These are phyloP conservation scores for Thecocarcelia acutangulata DNA, from an alignment of 2,888 invertebrate genomes.

Conservation along the genomic window DNA sequence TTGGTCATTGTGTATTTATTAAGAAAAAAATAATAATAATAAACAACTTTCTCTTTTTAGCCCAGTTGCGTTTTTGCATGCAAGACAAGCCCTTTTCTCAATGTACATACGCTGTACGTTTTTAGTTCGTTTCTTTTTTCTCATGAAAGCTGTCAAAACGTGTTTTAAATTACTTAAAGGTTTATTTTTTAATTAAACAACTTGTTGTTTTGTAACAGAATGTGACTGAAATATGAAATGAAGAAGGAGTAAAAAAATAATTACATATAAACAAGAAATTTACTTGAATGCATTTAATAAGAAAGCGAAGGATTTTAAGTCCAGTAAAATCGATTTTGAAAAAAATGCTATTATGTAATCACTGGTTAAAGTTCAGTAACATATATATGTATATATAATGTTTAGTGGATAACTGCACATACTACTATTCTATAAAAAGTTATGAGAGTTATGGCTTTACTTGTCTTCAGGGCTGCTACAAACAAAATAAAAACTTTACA, in stretches of 20 bases:
- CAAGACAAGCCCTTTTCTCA: slow-evolving; percentile 63
- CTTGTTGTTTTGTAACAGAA: slow-evolving; percentile 14
- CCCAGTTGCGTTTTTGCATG: slow-evolving; percentile 36
- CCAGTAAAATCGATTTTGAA: background rate
- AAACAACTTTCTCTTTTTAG: slow-evolving; percentile 64
- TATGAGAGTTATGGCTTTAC: too few species aligned
- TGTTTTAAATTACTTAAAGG: slow-evolving; percentile 18
- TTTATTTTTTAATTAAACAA: slow-evolving; percentile 22
- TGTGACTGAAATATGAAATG: slow-evolving; percentile 6
- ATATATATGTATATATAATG: background rate
- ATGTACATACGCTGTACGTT: background rate
- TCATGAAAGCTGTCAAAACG: slow-evolving; percentile 14
- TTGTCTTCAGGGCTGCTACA: too few species aligned
- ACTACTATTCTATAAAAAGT: too few species aligned
- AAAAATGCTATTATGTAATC: too few species aligned
- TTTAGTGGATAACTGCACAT: too few species aligned
- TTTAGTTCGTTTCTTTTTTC: slow-evolving; percentile 4
- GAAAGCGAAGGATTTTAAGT: background rate
- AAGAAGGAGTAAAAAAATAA: slow-evolving; percentile 14
- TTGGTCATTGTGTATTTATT: slow-evolving; percentile 22
- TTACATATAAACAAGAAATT: background rate
- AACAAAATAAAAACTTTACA: too few species aligned
- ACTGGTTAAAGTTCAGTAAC: too few species aligned
- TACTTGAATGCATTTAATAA: background rate
- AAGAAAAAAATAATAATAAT: slow-evolving; percentile 1